Evolutionary conservation across 1,140 invertebrate genomes (phyloP).

Genomic region (Eupristina koningsbergeri): DNA sequence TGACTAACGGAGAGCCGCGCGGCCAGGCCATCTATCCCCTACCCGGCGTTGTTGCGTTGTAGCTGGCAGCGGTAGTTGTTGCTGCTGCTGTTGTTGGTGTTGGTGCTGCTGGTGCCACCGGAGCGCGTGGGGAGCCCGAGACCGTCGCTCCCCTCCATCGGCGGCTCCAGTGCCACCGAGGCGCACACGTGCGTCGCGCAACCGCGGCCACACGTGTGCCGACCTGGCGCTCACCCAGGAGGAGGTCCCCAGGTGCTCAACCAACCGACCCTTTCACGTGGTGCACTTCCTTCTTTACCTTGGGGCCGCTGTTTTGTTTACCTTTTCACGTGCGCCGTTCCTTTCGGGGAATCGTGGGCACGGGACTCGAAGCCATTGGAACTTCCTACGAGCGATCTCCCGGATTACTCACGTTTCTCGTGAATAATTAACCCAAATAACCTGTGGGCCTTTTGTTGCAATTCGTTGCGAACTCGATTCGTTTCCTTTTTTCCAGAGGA

Average conservation of each 20-base stretch:
- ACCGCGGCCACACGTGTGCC: background rate
- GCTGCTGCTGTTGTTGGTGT: constrained; percentile 6
- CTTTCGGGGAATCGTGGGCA: too few species aligned
- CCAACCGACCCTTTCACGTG: background rate
- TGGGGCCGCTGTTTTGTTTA: constrained; percentile 9
- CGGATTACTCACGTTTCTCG: background rate
- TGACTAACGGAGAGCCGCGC: constrained; percentile 20
- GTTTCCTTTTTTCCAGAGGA: background rate
- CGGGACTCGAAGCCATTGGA: background rate
- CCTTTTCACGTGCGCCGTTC: background rate
- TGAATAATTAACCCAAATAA: too few species aligned
- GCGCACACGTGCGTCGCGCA: constrained; percentile 11
- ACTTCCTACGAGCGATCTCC: background rate
- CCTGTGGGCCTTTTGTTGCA: too few species aligned
- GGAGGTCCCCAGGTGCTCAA: too few species aligned
- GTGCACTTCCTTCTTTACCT: background rate
- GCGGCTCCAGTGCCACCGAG: background rate
- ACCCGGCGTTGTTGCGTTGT: constrained; percentile 48
- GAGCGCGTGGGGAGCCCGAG: constrained; percentile 50
- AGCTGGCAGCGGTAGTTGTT: constrained; percentile 11
- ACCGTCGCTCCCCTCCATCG: background rate
- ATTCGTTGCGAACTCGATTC: too few species aligned
- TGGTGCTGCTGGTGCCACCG: background rate
- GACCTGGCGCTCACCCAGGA: background rate
- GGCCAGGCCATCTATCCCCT: constrained; percentile 27